phyloP scores from a whole-genome alignment of 1,140 invertebrate species.

The Aplysia californica region DNA sequence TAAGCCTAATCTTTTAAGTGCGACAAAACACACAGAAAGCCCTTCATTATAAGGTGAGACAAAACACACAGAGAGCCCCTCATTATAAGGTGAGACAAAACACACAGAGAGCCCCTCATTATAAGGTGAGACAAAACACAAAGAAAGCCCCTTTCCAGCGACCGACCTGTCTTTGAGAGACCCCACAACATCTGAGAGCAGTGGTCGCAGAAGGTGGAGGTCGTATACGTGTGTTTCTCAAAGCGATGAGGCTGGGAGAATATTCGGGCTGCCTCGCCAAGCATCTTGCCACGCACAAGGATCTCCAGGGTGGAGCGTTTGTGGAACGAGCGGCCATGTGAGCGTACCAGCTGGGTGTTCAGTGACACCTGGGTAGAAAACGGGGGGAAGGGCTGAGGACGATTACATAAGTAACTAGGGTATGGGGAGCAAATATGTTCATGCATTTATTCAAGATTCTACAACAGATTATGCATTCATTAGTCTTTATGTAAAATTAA shows the following conservation, averaged over 20 bases:
- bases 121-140: too few relatives aligned
- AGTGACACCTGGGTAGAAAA: constrained; percentile 81
- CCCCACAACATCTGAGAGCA: constrained; percentile 93
- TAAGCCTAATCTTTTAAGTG: too few relatives aligned
- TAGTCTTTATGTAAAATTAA: background rate
- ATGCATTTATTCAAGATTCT: background rate
- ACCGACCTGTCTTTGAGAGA: constrained; percentile 79
- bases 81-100: too few relatives aligned
- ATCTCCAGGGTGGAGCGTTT: constrained; percentile 93
- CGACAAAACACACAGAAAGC: too few relatives aligned
- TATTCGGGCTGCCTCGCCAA: constrained; percentile 71
- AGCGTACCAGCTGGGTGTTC: constrained; percentile 87
- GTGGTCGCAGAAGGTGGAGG: constrained; percentile 91
- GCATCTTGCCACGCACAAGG: constrained; percentile 79
- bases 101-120: too few relatives aligned
- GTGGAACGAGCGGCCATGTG: constrained; percentile 86
- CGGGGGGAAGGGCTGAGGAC: too few relatives aligned
- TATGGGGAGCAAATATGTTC: background rate
- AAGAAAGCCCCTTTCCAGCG: too few relatives aligned
- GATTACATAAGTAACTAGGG: too few relatives aligned
- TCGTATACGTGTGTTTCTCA: constrained; percentile 88
- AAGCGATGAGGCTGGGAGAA: constrained; percentile 90
- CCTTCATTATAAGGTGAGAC: too few relatives aligned
- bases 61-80: too few relatives aligned
- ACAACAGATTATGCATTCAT: background rate